Conservation (phyloP, 2,797 vertebrate genomes). For the Eurystomus glaucurus region DNA sequence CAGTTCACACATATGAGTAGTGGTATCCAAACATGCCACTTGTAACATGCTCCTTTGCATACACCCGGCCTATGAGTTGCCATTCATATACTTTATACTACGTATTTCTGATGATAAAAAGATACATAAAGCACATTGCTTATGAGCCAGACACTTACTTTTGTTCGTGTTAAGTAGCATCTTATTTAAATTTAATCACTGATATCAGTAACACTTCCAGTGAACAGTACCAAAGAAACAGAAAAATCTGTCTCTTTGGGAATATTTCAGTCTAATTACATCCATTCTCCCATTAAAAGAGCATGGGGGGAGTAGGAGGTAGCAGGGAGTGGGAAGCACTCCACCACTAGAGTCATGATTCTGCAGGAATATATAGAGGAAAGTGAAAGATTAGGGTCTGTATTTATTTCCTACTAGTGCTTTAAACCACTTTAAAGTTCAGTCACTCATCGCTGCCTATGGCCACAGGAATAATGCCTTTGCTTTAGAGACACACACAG, state of each 20-base stretch:
- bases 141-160: not conserved
- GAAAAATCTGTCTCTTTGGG: not conserved
- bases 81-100: not conserved
- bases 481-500: not conserved
- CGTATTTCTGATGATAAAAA: not conserved
- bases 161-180: not conserved
- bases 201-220: not conserved
- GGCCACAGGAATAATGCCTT: not conserved
- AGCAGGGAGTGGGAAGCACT: rapidly evolving
- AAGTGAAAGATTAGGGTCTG: not conserved
- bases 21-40: not conserved
- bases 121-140: not conserved
- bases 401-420: not conserved
- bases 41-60: not conserved
- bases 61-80: not conserved
- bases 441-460: not conserved
- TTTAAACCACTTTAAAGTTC: not conserved
- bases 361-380: not conserved
- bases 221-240: not conserved
- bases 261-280: not conserved
- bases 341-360: not conserved
- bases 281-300: not conserved
- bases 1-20: not conserved
- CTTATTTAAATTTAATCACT: not conserved
- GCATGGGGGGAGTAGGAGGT: rapidly evolving